Evolutionary conservation across 2,797 vertebrate species (phyloP), one percentile per base, ranked within the genome.

Genomic region (Dermochelys coriacea): DNA sequence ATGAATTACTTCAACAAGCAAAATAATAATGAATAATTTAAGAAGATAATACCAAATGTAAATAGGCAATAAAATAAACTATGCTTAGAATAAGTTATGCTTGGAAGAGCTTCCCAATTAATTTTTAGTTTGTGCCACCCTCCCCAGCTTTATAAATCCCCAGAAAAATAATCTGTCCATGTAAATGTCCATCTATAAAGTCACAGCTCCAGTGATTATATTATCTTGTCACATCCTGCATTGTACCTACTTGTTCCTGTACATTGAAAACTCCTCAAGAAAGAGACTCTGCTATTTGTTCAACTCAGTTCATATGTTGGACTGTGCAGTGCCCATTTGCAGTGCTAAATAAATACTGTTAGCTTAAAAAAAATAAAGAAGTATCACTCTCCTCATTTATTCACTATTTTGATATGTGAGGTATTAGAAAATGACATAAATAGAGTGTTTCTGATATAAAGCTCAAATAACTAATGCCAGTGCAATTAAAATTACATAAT

Each of bases 371-470:
- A 64, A 61, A 18, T 37, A n/a, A 64, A n/a, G 14, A 27, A 75
- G 45, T 75, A 27, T 75, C 27, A 75, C 71, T 75, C 25, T 75
- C 37, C 11, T 27, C 45, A 47, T 12, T 52, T 4, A 49, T 61
- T 52, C 80, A 47, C 3, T 47, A 1, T 29, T 1, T 47, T 93
- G 49, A 31, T 34, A 47, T 8, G 1, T 55, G 75, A 1, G 1
- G 3, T 3, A 25, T 86, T 51, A 2, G 82, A 87, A 50, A 37
- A 52, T 0, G 4, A 55, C 6, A 54, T 8, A 12, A 84, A 15
- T 3, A 27, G 0, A 27, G 0, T 0, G 5, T 79, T 49, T 78
- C 68, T 75, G 25, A 1, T 10, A 3, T 71, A 89, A 79, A 91
- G 18, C 34, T 82, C 19, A 37, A 64, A 74, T 37, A 68, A 64